These are phyloP conservation scores for Aphidius colemani DNA, from an alignment of 2,888 invertebrate genomes.

Conservation along the genomic window DNA sequence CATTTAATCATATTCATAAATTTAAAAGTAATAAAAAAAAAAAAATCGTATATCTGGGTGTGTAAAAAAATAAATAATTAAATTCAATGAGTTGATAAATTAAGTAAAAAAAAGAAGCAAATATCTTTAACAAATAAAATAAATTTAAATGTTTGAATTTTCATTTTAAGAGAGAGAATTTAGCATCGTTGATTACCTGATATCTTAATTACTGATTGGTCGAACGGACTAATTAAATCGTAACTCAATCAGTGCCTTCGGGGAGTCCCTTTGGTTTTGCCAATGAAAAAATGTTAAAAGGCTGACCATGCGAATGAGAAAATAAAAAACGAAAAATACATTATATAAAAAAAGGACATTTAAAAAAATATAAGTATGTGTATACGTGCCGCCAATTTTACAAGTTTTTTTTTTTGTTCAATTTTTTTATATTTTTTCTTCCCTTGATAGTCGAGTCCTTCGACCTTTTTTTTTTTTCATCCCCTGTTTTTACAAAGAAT, in stretches of 20 bases:
- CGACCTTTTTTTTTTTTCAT: conserved; percentile 18
- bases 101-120: too few relatives aligned
- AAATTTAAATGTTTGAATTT: too few relatives aligned
- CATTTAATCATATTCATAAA: too few relatives aligned
- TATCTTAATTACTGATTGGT: conserved; percentile 58
- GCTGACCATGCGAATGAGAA: conserved; percentile 12
- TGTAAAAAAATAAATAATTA: too few relatives aligned
- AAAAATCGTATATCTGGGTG: too few relatives aligned
- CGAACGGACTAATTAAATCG: conserved; percentile 55
- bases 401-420: conserved; percentile 26
- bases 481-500: background rate
- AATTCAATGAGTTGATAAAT: too few relatives aligned
- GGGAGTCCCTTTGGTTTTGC: conserved; percentile 13
- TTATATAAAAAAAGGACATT: background rate
- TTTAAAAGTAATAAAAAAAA: too few relatives aligned
- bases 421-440: conserved; percentile 4
- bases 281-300: background rate
- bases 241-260: conserved; percentile 51
- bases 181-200: conserved; percentile 51
- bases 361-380: background rate
- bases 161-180: too few relatives aligned
- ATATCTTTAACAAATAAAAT: too few relatives aligned
- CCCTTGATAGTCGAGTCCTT: conserved; percentile 1
- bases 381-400: conserved; percentile 8
- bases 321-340: too few relatives aligned